These are phyloP conservation scores for Channa argus DNA, from an alignment of 2,113 vertebrate genomes.

Conservation along the genomic window DNA sequence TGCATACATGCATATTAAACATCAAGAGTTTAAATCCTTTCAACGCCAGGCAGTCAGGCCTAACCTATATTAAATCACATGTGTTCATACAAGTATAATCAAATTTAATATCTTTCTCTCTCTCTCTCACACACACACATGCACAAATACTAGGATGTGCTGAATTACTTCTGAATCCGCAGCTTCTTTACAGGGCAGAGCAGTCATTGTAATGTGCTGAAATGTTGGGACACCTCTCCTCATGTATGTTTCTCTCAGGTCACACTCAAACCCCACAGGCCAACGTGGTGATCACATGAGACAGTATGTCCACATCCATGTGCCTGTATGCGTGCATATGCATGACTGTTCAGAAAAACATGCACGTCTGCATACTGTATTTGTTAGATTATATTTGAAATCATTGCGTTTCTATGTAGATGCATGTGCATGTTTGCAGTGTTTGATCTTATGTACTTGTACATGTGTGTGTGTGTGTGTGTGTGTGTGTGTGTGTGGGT, in stretches of 20 bases:
- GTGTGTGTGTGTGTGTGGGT: slow-evolving; percentile 2
- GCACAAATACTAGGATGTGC: slow-evolving; percentile 40
- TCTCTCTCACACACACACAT: not conserved
- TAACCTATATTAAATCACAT: slow-evolving; percentile 66
- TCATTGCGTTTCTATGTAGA: slow-evolving; percentile 46
- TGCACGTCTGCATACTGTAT: slow-evolving; percentile 21
- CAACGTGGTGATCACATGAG: slow-evolving; percentile 54
- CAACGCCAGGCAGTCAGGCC: slow-evolving; percentile 36
- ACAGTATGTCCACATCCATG: slow-evolving; percentile 42
- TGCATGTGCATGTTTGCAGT: slow-evolving; percentile 7
- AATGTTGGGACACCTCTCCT: slow-evolving; percentile 62
- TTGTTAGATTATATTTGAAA: slow-evolving; percentile 51
- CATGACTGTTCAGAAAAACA: slow-evolving; percentile 4
- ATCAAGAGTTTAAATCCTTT: slow-evolving; percentile 53
- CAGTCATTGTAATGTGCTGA: slow-evolving; percentile 54
- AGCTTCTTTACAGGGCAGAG: slow-evolving; percentile 43
- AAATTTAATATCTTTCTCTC: slow-evolving; percentile 44
- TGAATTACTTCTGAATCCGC: slow-evolving; percentile 64
- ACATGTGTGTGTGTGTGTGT: not conserved
- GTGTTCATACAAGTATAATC: slow-evolving; percentile 58
- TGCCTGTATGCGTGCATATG: slow-evolving; percentile 8
- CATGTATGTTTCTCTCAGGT: slow-evolving; percentile 22
- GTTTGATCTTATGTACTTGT: slow-evolving; percentile 7
- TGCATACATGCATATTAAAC: slow-evolving; percentile 59
- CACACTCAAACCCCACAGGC: slow-evolving; percentile 13